These are phyloP conservation scores for Pseudeuparius sepicola DNA, from an alignment of 2,888 invertebrate genomes.

Conservation along the genomic window DNA sequence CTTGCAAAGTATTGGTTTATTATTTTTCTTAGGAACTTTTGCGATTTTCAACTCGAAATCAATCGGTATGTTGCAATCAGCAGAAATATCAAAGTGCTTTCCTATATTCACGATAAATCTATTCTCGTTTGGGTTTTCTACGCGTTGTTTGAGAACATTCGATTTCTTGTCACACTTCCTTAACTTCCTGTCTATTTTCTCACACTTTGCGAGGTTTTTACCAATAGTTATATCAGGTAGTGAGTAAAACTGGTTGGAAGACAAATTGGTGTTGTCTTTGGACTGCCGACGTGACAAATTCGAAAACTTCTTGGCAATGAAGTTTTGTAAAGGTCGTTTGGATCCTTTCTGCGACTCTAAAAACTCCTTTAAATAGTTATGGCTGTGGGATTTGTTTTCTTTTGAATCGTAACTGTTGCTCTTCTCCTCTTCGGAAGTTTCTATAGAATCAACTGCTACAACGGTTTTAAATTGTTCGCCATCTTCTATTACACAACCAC, in stretches of 20 bases:
- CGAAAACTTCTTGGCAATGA: conserved; percentile 36
- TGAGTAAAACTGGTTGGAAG: conserved; percentile 61
- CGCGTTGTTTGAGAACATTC: too few relatives aligned
- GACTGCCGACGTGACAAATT: conserved; percentile 29
- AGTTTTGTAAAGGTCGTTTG: conserved; percentile 37
- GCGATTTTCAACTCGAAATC: conserved; percentile 40
- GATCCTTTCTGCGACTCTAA: conserved; percentile 38
- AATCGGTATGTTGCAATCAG: conserved; percentile 33
- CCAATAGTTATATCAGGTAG: conserved; percentile 61
- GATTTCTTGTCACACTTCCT: conserved; percentile 34
- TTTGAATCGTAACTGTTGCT: too few relatives aligned
- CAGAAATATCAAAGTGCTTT: conserved; percentile 37
- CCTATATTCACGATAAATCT: conserved; percentile 40
- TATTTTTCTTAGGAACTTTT: conserved; percentile 34
- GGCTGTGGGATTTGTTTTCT: conserved; percentile 35
- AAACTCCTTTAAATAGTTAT: conserved; percentile 38
- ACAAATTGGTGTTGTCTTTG: conserved; percentile 37
- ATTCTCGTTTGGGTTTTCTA: conserved; percentile 29
- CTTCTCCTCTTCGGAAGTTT: conserved; percentile 21
- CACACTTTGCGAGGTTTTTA: conserved; percentile 58
- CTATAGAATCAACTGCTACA: conserved; percentile 29
- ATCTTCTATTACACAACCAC: conserved; percentile 9
- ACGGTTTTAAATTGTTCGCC: conserved; percentile 34
- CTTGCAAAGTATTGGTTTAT: conserved; percentile 18
- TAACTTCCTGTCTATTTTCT: conserved; percentile 60